Base-by-base conservation (phyloP, 2,113 vertebrate genomes). In the Phasianus colchicus region DNA sequence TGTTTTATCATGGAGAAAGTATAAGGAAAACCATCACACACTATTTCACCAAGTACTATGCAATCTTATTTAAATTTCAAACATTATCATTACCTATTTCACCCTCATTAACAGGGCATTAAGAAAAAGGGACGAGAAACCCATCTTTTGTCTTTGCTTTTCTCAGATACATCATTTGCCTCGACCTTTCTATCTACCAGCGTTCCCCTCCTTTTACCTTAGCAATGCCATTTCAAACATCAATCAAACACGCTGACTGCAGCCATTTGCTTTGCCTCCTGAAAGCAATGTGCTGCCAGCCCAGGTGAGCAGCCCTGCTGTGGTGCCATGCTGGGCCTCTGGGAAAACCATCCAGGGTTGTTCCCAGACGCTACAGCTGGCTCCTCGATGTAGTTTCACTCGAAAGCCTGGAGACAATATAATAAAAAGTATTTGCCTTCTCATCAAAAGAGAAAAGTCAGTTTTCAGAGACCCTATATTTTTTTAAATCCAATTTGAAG, bases 11-110 rank as follows among this genome's bases (percentile, higher is more conserved):
- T 0, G 0, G 54, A 75, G 34, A 83, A 92, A 55, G 32, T 24
- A 5, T 21, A 74, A 83, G 9, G 1, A 10, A 77, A 91, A 90
- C 42, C 65, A 78, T 78, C 48, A 34, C 58, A 52, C 47, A 22
- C 18, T 30, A 24, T 54, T 86, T 89, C 36, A 48, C 52, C 22
- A 40, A 15, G 55, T 24, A n/a, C 43, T n/a, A 27, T 17, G 17
- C 22, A 6, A 13, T 83, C 83, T 73, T 92, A 65, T 94, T 95
- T 83, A 19, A 47, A 6, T 38, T 79, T 65, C 83, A 77, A 73
- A 45, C 21, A 25, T 4, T 24, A 34, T 10, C 1, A 1, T 14
- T 67, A 38, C 50, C 64, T 85, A 12, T 36, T 52, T n/a, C 32
- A 32, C 11, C 7, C 47, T 80, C 74, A 45, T 69, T 91, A 86